A percentile compares a stretch with the other conserved stretches of the same genome.
phyloP scores from a whole-genome alignment of 1,140 invertebrate genomes.

The Homalodisca vitripennis region DNA sequence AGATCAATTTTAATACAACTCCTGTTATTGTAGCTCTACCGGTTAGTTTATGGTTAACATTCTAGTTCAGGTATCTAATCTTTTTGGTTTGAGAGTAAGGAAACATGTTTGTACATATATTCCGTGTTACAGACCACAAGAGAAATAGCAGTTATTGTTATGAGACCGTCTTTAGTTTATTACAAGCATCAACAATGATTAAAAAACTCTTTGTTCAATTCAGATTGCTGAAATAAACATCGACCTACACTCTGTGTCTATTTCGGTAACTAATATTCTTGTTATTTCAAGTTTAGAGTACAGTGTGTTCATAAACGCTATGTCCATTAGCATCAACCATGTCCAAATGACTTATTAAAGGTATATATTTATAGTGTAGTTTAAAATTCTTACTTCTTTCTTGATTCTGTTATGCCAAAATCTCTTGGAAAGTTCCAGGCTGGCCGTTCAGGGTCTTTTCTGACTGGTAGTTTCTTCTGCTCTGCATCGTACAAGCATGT shows the following conservation, averaged over 20 bases:
- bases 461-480: slow-evolving; percentile 71
- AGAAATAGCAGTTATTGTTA: too few species aligned
- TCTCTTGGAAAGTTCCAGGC: slow-evolving; percentile 67
- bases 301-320: neutral
- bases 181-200: too few species aligned
- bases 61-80: too few species aligned
- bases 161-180: too few species aligned
- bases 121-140: too few species aligned
- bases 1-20: too few species aligned
- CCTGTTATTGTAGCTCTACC: too few species aligned
- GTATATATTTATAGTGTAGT: too few species aligned
- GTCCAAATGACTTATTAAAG: too few species aligned
- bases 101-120: too few species aligned
- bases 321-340: neutral
- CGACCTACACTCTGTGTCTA: neutral
- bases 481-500: slow-evolving; percentile 76
- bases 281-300: neutral
- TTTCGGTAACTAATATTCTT: neutral
- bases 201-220: neutral
- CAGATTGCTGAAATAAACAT: neutral
- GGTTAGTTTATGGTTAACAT: too few species aligned
- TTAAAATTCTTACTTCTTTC: slow-evolving; percentile 63
- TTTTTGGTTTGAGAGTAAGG: too few species aligned
- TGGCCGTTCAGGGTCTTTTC: slow-evolving; percentile 65
- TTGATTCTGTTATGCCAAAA: slow-evolving; percentile 67